A percentile compares a stretch with the other conserved stretches of the same genome.
Conservation (phyloP, 1,140 invertebrate genomes). For the Propsilocerus akamusi region DNA sequence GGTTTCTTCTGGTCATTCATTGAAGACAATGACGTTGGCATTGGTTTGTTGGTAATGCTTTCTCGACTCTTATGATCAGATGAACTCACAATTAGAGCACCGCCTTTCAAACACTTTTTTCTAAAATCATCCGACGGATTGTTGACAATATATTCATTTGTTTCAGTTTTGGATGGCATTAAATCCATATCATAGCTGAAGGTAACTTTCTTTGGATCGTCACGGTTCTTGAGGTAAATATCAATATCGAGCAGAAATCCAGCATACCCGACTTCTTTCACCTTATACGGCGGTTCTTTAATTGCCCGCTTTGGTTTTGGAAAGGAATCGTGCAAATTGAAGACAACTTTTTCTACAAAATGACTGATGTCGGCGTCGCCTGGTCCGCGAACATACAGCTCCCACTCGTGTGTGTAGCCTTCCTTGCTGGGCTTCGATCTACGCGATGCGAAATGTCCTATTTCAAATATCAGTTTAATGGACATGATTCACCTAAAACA, state of each 20-base stretch:
- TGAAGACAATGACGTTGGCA: conserved; percentile 8
- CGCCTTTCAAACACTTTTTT: conserved; percentile 70
- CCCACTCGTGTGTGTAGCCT: conserved; percentile 95
- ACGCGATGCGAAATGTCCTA: conserved; percentile 72
- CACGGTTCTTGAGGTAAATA: conserved; percentile 77
- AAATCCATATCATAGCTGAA: conserved; percentile 78
- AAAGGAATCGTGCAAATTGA: conserved; percentile 82
- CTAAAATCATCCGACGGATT: conserved; percentile 79
- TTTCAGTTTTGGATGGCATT: conserved; percentile 32
- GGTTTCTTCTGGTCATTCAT: background rate
- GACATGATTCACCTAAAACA: conserved; percentile 30
- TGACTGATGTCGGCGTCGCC: conserved; percentile 70
- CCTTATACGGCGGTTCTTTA: background rate
- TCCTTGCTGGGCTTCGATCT: conserved; percentile 59
- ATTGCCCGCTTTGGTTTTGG: conserved; percentile 55
- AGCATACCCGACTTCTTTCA: conserved; percentile 77
- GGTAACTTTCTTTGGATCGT: conserved; percentile 72
- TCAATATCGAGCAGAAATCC: conserved; percentile 82
- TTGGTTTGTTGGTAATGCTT: conserved; percentile 11
- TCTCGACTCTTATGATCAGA: background rate
- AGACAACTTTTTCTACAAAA: conserved; percentile 91
- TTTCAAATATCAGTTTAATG: conserved; percentile 74
- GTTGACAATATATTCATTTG: conserved; percentile 40
- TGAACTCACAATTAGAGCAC: conserved; percentile 33
- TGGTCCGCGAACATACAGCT: conserved; percentile 74